phyloP scores from a whole-genome alignment of 2,888 invertebrate genomes.

The Drosophila eohydei region DNA sequence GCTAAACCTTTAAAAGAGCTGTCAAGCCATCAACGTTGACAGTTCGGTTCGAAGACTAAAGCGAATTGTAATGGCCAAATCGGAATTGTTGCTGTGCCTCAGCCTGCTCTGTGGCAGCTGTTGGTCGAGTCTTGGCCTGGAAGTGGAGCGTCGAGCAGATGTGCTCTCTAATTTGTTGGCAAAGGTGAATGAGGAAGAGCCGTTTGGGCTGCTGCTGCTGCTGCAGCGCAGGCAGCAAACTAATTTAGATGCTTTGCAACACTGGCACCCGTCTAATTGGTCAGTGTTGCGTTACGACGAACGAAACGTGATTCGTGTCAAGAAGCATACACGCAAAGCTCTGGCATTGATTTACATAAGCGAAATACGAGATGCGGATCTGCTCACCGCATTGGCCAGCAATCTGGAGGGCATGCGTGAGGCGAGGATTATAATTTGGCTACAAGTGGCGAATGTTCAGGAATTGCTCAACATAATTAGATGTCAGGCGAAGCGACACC shows the following conservation, averaged over 20 bases:
- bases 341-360: constrained; percentile 43
- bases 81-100: constrained; percentile 2
- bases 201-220: constrained; percentile 30
- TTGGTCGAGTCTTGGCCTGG: background rate
- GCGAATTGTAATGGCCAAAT: constrained; percentile 27
- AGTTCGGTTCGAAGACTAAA: constrained; percentile 22
- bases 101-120: background rate
- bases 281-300: constrained; percentile 49
- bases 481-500: constrained; percentile 5
- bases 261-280: constrained; percentile 27
- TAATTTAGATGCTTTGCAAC: constrained; percentile 24
- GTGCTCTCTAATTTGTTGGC: constrained; percentile 38
- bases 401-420: constrained; percentile 43
- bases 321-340: background rate
- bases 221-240: constrained; percentile 33
- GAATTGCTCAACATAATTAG: background rate
- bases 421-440: constrained; percentile 47
- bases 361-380: constrained; percentile 9
- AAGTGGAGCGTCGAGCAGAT: background rate
- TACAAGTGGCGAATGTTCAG: background rate
- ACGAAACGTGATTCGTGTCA: constrained; percentile 7
- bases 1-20: constrained; percentile 34
- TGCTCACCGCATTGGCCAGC: constrained; percentile 42
- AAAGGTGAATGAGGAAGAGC: constrained; percentile 35
- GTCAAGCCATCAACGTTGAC: background rate